phyloP scores from a whole-genome alignment of 2,797 vertebrate species.

The Acestrorhynchus altus region DNA sequence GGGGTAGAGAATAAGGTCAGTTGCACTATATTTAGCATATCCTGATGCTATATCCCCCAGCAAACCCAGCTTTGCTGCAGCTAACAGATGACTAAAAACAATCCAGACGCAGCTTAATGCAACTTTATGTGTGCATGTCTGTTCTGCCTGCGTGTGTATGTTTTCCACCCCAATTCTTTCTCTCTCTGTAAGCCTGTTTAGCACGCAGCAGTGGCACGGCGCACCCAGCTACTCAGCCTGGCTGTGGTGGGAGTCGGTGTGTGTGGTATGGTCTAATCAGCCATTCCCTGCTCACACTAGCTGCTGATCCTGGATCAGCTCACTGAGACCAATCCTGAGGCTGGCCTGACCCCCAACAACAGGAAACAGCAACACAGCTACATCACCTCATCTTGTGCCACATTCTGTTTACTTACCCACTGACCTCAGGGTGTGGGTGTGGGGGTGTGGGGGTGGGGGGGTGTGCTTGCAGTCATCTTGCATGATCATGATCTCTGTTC shows the following conservation, averaged over 20 bases:
- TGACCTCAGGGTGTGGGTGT: conserved; percentile 8
- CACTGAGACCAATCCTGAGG: conserved; percentile 25
- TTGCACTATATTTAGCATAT: conserved; percentile 24
- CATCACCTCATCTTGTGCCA: not conserved
- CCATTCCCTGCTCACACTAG: conserved; percentile 33
- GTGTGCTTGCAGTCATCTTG: not conserved
- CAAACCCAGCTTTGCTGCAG: conserved; percentile 72
- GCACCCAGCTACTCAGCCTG: conserved; percentile 1
- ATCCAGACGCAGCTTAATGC: conserved; percentile 60
- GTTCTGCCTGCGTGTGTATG: not conserved
- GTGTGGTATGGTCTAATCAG: conserved; percentile 14
- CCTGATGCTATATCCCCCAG: conserved; percentile 65
- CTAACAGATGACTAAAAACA: conserved; percentile 64
- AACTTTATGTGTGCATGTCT: not conserved
- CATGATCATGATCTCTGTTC: not conserved
- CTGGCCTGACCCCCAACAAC: conserved; percentile 36
- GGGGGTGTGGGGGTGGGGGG: too few species aligned
- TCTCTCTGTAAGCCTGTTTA: conserved; percentile 38
- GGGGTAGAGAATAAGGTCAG: not conserved
- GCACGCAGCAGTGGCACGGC: conserved; percentile 36
- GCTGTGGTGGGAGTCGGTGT: conserved; percentile 37
- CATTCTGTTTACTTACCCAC: conserved; percentile 13
- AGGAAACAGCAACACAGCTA: conserved; percentile 42
- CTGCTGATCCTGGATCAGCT: conserved; percentile 39
- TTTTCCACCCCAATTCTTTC: conserved; percentile 27